Conservation (phyloP, 2,113 vertebrate species). For the Chamaea fasciata region DNA sequence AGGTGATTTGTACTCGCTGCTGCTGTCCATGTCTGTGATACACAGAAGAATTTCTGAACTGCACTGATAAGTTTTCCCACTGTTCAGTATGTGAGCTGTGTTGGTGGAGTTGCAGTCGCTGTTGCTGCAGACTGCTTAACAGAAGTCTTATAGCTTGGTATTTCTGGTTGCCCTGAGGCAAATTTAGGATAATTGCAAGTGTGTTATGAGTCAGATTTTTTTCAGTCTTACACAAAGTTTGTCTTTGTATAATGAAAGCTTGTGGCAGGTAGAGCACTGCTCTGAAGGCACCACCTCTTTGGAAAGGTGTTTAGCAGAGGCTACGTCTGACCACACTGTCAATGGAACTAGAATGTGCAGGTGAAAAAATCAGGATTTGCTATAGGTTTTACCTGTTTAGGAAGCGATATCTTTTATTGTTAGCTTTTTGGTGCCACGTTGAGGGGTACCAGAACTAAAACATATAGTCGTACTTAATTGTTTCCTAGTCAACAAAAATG, state of each 20-base stretch:
- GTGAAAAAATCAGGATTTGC: neutral
- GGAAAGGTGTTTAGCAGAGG: neutral
- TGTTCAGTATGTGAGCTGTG: neutral
- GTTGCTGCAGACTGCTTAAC: neutral
- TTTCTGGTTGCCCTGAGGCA: neutral
- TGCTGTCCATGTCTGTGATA: neutral
- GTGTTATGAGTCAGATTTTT: neutral
- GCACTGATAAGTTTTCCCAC: neutral
- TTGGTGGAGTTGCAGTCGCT: neutral
- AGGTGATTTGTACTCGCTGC: neutral
- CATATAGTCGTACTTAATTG: neutral
- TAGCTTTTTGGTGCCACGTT: neutral
- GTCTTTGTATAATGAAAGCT: neutral
- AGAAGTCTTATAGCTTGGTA: neutral
- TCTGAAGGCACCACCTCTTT: neutral
- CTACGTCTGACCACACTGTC: neutral
- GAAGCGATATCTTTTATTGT: neutral
- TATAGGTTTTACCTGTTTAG: neutral
- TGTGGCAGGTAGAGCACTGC: neutral
- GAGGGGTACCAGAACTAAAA: neutral
- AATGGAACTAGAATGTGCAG: neutral
- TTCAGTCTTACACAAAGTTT: neutral
- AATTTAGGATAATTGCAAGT: neutral
- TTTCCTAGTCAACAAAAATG: neutral
- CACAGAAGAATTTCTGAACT: neutral